Evolutionary conservation across 2,113 vertebrate genomes (phyloP), one percentile per base, ranked within the genome.

Genomic region (Camelus dromedarius): DNA sequence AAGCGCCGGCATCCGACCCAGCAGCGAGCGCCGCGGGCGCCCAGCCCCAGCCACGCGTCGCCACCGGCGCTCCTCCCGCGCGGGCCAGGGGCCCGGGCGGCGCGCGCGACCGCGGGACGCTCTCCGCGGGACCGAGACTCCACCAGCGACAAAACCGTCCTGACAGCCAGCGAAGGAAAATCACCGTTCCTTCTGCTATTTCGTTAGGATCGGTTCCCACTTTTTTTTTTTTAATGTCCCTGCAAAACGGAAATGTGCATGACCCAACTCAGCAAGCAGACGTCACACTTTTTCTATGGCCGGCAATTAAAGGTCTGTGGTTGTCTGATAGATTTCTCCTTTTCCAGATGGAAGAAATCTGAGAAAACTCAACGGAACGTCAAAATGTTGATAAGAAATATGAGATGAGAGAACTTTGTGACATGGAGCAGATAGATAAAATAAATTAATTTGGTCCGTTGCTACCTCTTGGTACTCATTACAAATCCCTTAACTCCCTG

Each of bases 291-390:
- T 48, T 32, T 20, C 46, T 19, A 6, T 4, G 10, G 16, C 3
- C 32, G 42, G 73, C 16, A 10, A 50, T 8, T 7, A 18, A 38
- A 42, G 5, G 66, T 46, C 48, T 73, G 6, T 56, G 60, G 20
- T 46, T 75, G 58, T 46, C 73, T 46, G 46, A 30, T n/a, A 19
- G 38, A 76, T 22, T 42, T 70, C 20, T 8, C 20, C 46, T 80
- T 60, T 60, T 60, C 87, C 97, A 96, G 93, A 84, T 94, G 93
- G 86, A 89, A 96, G 82, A 54, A 42, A 84, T 93, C 93, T 54
- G 35, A 72, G 69, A 42, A 92, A 87, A 82, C 30, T 69, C 72
- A 58, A 58, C 67, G 50, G 24, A 60, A 32, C 46, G 91, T 94
- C 84, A 48, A 56, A 75, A 76, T 92, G 84, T 94, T 92, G 89